These are phyloP conservation scores for Smittia aterrima DNA, from an alignment of 2,888 invertebrate genomes.

Conservation along the genomic window DNA sequence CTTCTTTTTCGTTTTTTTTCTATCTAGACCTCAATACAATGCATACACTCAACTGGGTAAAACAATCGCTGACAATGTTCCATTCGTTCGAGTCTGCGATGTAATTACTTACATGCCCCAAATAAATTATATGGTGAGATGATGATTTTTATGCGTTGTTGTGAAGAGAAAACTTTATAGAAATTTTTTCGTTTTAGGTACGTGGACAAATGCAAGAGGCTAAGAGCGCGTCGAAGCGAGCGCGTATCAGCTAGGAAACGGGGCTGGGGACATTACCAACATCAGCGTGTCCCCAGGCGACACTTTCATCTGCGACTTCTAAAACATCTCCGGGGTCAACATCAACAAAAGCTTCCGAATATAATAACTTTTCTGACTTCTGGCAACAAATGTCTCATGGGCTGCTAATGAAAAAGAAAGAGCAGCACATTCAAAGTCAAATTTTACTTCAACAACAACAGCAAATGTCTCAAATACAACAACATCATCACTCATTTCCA, in stretches of 20 bases:
- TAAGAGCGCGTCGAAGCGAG: conserved; percentile 52
- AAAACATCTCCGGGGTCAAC: conserved; percentile 1
- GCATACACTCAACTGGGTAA: conserved; percentile 75
- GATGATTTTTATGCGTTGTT: not conserved
- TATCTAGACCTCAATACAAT: conserved; percentile 67
- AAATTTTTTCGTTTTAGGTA: conserved; percentile 17
- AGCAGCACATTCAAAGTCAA: conserved; percentile 36
- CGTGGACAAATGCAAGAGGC: conserved; percentile 49
- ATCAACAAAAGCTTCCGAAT: not conserved
- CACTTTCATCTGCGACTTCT: conserved; percentile 21
- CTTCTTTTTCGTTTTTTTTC: conserved; percentile 26
- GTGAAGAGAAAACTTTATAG: conserved; percentile 44
- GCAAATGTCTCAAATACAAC: not conserved
- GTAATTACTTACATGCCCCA: conserved; percentile 84
- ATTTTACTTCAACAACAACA: conserved; percentile 34
- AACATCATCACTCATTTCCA: conserved; percentile 33
- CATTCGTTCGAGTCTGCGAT: conserved; percentile 78
- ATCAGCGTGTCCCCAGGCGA: conserved; percentile 48
- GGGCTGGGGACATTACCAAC: conserved; percentile 56
- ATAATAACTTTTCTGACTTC: conserved; percentile 31
- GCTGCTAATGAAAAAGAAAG: conserved; percentile 39
- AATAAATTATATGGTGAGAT: conserved; percentile 75
- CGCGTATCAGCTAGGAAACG: conserved; percentile 55
- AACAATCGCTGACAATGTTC: conserved; percentile 69
- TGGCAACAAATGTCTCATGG: conserved; percentile 41